A percentile compares a stretch with the other conserved stretches of the same genome.
Conservation (phyloP, 1,140 invertebrate genomes). For the Heliconius hewitsoni region DNA sequence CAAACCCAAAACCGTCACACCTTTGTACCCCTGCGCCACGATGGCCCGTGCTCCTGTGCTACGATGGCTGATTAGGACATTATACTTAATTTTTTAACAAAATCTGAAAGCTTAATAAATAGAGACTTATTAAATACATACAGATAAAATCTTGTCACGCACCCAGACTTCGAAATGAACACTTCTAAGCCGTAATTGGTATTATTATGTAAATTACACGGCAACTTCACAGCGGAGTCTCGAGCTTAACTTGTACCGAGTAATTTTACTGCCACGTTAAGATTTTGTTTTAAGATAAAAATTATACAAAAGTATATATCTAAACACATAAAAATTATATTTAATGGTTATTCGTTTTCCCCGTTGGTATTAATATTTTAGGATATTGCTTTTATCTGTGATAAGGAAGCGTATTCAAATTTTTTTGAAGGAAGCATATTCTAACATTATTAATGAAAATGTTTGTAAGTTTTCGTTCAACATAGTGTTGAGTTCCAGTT, state of each 20-base stretch:
- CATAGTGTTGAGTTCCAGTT: too few relatives aligned
- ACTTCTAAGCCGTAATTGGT: constrained; percentile 39
- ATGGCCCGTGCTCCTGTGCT: too few relatives aligned
- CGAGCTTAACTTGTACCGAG: constrained; percentile 37
- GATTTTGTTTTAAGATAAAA: constrained; percentile 31
- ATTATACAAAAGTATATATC: constrained; percentile 14
- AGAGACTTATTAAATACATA: constrained; percentile 27
- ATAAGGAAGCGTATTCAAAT: too few relatives aligned
- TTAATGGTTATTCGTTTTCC: not conserved
- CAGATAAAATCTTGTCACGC: constrained; percentile 36
- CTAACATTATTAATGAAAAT: too few relatives aligned
- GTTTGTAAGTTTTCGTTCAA: too few relatives aligned
- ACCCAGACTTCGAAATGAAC: constrained; percentile 39
- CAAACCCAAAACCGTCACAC: too few relatives aligned
- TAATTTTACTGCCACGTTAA: constrained; percentile 34
- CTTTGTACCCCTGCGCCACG: too few relatives aligned
- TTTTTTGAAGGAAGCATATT: too few relatives aligned
- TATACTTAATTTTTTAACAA: not conserved
- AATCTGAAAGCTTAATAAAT: constrained; percentile 12
- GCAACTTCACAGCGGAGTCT: constrained; percentile 35
- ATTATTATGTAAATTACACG: constrained; percentile 44
- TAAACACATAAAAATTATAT: not conserved
- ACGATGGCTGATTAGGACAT: too few relatives aligned
- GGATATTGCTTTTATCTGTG: too few relatives aligned
- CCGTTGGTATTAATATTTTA: not conserved